A percentile compares a stretch with the other conserved stretches of the same genome.
Evolutionary conservation across 2,113 vertebrate species (phyloP).

Genomic region (Leptodactylus fuscus): DNA sequence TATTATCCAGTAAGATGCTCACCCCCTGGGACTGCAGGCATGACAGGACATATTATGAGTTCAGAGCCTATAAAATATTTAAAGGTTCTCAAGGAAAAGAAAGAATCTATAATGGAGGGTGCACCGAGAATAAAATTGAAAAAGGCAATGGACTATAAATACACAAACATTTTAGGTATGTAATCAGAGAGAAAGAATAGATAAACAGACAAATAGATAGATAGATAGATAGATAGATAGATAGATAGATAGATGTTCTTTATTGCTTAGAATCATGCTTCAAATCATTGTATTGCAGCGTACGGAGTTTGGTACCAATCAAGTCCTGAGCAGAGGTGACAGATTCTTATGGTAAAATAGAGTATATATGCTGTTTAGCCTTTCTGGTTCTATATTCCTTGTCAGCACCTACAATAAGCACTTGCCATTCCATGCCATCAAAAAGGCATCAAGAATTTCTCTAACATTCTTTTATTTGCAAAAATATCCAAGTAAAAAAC

Average conservation of each 20-base stretch:
- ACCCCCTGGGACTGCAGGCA: conserved; percentile 46
- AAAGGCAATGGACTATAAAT: conserved; percentile 6
- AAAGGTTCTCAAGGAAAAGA: conserved; percentile 26
- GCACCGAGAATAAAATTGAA: conserved; percentile 38
- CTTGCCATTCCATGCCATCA: too few relatives aligned
- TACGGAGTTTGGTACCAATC: background rate
- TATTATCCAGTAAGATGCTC: conserved; percentile 30
- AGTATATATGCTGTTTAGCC: too few relatives aligned
- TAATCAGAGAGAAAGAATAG: background rate
- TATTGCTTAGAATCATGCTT: too few relatives aligned
- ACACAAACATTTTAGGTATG: background rate
- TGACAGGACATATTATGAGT: conserved; percentile 56
- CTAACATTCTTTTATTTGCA: too few relatives aligned
- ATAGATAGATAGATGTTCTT: background rate
- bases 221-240: background rate
- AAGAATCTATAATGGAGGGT: conserved; percentile 46
- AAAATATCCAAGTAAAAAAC: too few relatives aligned
- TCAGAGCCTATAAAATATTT: conserved; percentile 57
- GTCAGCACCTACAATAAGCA: too few relatives aligned
- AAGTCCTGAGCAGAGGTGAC: background rate
- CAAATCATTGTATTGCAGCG: too few relatives aligned
- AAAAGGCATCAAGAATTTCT: too few relatives aligned
- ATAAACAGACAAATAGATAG: background rate
- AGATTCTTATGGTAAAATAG: too few relatives aligned
- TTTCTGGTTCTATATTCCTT: too few relatives aligned